A percentile compares a stretch with the other conserved stretches of the same genome.
Conservation (phyloP, 2,113 vertebrate species). For the Ancistrus triradiatus region DNA sequence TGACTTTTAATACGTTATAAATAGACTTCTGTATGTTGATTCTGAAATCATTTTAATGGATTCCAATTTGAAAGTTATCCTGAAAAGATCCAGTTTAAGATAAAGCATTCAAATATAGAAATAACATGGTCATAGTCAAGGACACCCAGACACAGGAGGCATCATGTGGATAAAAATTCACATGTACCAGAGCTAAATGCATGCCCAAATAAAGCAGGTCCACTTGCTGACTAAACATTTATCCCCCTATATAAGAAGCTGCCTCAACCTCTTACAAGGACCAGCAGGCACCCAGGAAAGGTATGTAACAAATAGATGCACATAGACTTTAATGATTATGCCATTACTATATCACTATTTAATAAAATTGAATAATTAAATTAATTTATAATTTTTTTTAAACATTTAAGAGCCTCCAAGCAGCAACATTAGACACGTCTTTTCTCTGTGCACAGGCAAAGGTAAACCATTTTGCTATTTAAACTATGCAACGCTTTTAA, state of each 20-base stretch:
- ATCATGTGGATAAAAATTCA: slow-evolving; percentile 23
- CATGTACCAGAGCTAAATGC: slow-evolving; percentile 35
- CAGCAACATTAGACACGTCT: background rate
- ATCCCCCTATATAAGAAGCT: slow-evolving; percentile 60
- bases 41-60: background rate
- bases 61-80: background rate
- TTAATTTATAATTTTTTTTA: background rate
- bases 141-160: background rate
- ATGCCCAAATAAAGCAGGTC: slow-evolving; percentile 60
- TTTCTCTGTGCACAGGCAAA: background rate
- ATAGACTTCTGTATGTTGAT: background rate
- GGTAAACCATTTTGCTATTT: slow-evolving; percentile 11
- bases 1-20: background rate
- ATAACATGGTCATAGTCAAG: background rate
- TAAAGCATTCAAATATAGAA: background rate
- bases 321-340: too few species aligned
- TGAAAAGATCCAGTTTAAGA: background rate
- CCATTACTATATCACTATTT: too few species aligned
- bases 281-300: slow-evolving; percentile 49
- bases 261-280: slow-evolving; percentile 36
- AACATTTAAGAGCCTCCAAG: slow-evolving; percentile 4
- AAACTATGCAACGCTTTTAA: too few species aligned
- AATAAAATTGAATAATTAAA: too few species aligned
- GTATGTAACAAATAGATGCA: slow-evolving; percentile 47
- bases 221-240: slow-evolving; percentile 47